Evolutionary conservation across 2,888 invertebrate genomes (phyloP).

Genomic region (Drosophila neutralis): DNA sequence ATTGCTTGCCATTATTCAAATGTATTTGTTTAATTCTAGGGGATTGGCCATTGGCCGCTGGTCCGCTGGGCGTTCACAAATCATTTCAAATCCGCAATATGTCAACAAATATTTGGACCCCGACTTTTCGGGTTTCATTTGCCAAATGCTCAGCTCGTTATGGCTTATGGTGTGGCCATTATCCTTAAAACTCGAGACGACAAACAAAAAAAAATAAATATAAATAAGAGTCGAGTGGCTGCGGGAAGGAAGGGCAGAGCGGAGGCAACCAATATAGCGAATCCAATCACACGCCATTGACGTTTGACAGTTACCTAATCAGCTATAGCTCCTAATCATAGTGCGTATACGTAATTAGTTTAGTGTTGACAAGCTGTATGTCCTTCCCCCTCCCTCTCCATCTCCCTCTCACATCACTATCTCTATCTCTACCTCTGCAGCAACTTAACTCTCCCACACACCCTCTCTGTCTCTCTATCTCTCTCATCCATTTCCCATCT

Average conservation of each 20-base stretch:
- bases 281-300: conserved; percentile 19
- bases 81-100: conserved; percentile 81
- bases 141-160: conserved; percentile 63
- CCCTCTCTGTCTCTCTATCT: neutral
- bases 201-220: conserved; percentile 9
- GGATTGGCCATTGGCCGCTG: conserved; percentile 49
- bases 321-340: conserved; percentile 69
- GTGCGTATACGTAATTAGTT: conserved; percentile 73
- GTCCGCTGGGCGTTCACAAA: conserved; percentile 58
- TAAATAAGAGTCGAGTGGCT: neutral
- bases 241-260: neutral
- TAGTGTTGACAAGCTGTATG: conserved; percentile 40
- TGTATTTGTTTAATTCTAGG: conserved; percentile 79
- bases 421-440: neutral
- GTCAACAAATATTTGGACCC: conserved; percentile 74
- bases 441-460: neutral
- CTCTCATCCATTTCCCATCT: neutral
- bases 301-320: conserved; percentile 54
- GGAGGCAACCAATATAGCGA: conserved; percentile 10
- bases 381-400: neutral
- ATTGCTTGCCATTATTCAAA: conserved; percentile 78
- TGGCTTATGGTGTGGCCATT: conserved; percentile 58
- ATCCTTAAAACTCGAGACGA: conserved; percentile 26
- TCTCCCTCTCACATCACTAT: neutral
- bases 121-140: conserved; percentile 31